phyloP scores from a whole-genome alignment of 2,113 vertebrate species.

The Hiodon alosoides region DNA sequence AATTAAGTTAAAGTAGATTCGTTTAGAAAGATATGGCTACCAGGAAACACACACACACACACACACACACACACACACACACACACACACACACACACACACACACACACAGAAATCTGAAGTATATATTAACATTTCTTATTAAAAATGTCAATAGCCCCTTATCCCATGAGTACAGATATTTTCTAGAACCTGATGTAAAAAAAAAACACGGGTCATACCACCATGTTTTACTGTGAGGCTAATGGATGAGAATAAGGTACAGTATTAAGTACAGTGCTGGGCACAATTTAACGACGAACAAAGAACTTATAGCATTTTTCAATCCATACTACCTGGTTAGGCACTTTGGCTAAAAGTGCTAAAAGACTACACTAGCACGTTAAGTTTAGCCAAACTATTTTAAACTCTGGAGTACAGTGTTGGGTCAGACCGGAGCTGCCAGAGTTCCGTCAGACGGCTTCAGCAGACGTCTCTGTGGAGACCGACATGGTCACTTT shows the following conservation, averaged over 20 bases:
- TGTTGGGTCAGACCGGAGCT: background rate
- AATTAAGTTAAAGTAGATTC: slow-evolving; percentile 11
- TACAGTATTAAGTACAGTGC: slow-evolving; percentile 23
- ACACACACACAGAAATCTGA: slow-evolving; percentile 42
- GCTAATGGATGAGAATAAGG: slow-evolving; percentile 47
- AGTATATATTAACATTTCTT: slow-evolving; percentile 53
- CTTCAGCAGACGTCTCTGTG: slow-evolving; percentile 95
- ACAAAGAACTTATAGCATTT: slow-evolving; percentile 7
- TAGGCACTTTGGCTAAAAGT: slow-evolving; percentile 63
- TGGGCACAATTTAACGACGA: background rate
- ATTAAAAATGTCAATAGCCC: slow-evolving; percentile 69
- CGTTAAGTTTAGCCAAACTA: background rate
- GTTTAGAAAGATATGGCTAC: slow-evolving; percentile 33
- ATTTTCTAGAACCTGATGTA: slow-evolving; percentile 64
- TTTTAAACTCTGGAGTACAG: background rate
- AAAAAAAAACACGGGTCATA: slow-evolving; percentile 64
- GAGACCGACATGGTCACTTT: slow-evolving; percentile 99
- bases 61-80: slow-evolving; percentile 34
- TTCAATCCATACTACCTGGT: slow-evolving; percentile 32
- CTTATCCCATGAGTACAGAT: slow-evolving; percentile 68
- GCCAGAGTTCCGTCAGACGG: slow-evolving; percentile 68
- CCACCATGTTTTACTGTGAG: slow-evolving; percentile 29
- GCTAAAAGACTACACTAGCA: slow-evolving; percentile 38
- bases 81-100: slow-evolving; percentile 10
- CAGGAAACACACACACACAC: slow-evolving; percentile 8